Evolutionary conservation across 2,888 invertebrate genomes (phyloP), one percentile per base, ranked within the genome.

Genomic region (Ceraclea dissimilis): DNA sequence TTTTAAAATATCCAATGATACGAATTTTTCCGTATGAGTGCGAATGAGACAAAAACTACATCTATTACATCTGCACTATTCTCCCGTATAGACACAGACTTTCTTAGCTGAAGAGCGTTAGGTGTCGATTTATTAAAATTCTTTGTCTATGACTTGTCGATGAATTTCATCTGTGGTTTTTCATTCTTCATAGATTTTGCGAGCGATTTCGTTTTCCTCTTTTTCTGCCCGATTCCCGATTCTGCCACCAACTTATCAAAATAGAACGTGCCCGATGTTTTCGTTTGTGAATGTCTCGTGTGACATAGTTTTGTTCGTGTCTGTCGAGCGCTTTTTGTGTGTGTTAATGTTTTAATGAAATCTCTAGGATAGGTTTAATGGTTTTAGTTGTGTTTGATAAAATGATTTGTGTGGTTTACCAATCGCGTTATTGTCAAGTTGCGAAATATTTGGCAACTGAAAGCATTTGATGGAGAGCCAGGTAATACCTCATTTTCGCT

Each of bases 361-460:
- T 52, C 46, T 44, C 20, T n/a, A 16, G 19, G 19, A 39, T 20
- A 55, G 43, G 43, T 50, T 39, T 19, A 43, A 33, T 43, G 20
- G 43, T 51, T 49, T 43, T 49, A 26, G 22, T 47, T 48, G 20
- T 50, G 48, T 47, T 51, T 43, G 16, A 39, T 39, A 59, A 53
- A 59, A 59, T 56, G 54, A 39, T 47, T 46, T 48, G 53, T 58
- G 52, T 57, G 56, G 52, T 52, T 57, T 52, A 47, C 51, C 54
- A 58, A 52, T 26, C 26, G 26, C 57, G 50, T 47, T 33, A 54
- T 54, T 56, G 58, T 53, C 54, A 56, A 54, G 56, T 62, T 62
- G 57, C 57, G 53, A 62, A 62, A 61, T 61, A 61, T 58, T 62
- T 62, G 61, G 56, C 62, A 49, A 50, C 54, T 56, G 51, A 55